Base-by-base conservation (phyloP, 2,113 vertebrate species). In the Sorex fumeus region DNA sequence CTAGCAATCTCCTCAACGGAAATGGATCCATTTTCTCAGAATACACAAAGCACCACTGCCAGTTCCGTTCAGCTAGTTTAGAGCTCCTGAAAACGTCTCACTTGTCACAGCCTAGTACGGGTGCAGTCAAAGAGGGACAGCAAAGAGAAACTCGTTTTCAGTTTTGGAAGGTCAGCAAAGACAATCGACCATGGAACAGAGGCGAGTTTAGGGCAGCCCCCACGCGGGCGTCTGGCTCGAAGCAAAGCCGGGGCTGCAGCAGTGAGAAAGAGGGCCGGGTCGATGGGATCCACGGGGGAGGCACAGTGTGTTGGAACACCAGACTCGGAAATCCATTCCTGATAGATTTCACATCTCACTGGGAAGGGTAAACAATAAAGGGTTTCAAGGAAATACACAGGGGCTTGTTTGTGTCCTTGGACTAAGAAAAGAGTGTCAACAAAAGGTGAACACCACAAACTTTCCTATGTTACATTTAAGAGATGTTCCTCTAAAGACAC, bases 311-410 rank as follows among this genome's bases (percentile, higher is more conserved):
- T 67, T 43, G 88, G 67, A 79, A 84, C 16, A 25, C 3, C n/a
- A 21, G 4, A 64, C 79, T 27, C 32, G 30, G 67, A 82, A 40
- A 77, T 84, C 91, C 34, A 43, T 60, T 80, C n/a, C 34, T 75
- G 64, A 79, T 87, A 82, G 83, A 88, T 86, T 81, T 92, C 66
- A 71, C 21, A 50, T 71, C 30, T 70, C 19, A 75, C 1, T 70
- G 57, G 57, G 18, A 84, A 74, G 78, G 4, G 84, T 43, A 72
- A 69, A 86, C 34, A 86, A 64, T n/a, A 77, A 66, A 71, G 11
- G 21, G 21, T 60, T 57, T 57, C 8, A 64, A 90, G 45, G 12
- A 79, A 81, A 50, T 18, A 19, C 0, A 69, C 2, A 28, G 50
- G 16, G 45, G 66, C 19, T 8, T 13, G 60, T 69, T 69, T 30